Percentiles rank a stretch among this genome's conserved stretches.
Evolutionary conservation across 2,888 invertebrate genomes (phyloP).

Genomic region (Synanthedon tipuliformis): DNA sequence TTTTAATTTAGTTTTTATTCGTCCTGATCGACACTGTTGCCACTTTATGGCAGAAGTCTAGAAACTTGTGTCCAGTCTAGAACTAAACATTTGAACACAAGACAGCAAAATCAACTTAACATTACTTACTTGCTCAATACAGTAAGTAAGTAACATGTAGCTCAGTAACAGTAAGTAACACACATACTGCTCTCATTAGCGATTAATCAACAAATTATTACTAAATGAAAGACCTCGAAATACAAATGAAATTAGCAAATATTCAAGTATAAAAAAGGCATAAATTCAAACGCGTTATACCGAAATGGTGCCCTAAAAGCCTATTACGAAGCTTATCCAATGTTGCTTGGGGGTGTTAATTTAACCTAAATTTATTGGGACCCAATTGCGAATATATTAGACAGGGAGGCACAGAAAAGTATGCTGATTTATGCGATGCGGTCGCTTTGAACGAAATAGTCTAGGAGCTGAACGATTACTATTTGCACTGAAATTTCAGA

Average conservation of each 20-base stretch:
- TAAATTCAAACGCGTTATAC: background rate
- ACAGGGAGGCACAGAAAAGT: slow-evolving; percentile 25
- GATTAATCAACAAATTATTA: too few relatives aligned
- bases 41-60: too few relatives aligned
- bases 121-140: too few relatives aligned
- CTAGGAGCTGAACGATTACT: background rate
- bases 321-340: background rate
- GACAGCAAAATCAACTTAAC: too few relatives aligned
- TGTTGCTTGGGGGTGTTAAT: slow-evolving; percentile 26
- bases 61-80: too few relatives aligned
- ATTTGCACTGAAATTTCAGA: background rate
- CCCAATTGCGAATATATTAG: slow-evolving; percentile 43
- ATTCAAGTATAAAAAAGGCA: background rate
- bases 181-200: too few relatives aligned
- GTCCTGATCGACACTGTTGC: too few relatives aligned
- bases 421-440: slow-evolving; percentile 32
- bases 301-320: background rate
- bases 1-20: too few relatives aligned
- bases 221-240: background rate
- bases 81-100: too few relatives aligned
- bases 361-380: slow-evolving; percentile 36
- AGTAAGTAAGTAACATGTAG: too few relatives aligned
- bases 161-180: too few relatives aligned
- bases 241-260: background rate
- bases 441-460: slow-evolving; percentile 7